Evolutionary conservation across 1,140 invertebrate genomes (phyloP), one percentile per base, ranked within the genome.

Genomic region (Cepaea nemoralis): DNA sequence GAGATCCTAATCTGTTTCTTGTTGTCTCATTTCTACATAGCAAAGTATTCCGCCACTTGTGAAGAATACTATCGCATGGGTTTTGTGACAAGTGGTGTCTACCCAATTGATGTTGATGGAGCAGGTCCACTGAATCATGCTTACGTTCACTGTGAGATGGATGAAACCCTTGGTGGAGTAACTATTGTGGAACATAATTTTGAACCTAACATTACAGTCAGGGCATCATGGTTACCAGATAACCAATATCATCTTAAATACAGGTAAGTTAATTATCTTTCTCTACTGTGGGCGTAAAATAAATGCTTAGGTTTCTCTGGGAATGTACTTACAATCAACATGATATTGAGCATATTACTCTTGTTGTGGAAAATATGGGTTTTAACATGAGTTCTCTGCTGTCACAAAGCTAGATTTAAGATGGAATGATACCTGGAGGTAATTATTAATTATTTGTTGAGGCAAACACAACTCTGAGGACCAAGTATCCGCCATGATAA

Each of bases 161-260:
- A 82, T 12, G 95, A 96, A 86, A 95, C 94, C 77, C 95, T 87
- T 48, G 95, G 95, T 0, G 97, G 96, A 0, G 96, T 96, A 87
- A 97, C 96, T 0, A 95, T 97, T 77, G 96, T 98, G 0, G 96
- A 97, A 89, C 96, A 98, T 89, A 98, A 98, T 93, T 91, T 98
- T 39, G 95, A 95, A 0, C 59, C 82, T 1, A 82, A 86, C 39
- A 86, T 87, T 66, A 84, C 85, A 59, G 84, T 89, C 5, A 80
- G 88, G 48, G 83, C 66, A 24, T 42, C 50, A 14, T 83, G 73
- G 48, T 59, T 86, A 77, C 79, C 83, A 50, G 86, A 88, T 73
- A 75, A 85, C 78, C 87, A 84, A 50, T 87, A 85, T 70, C 75
- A 84, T 45, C 81, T 90, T 6, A 50, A 70, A 19, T 90, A 90